Conservation (phyloP, 2,113 vertebrate genomes). For the Saguinus midas region DNA sequence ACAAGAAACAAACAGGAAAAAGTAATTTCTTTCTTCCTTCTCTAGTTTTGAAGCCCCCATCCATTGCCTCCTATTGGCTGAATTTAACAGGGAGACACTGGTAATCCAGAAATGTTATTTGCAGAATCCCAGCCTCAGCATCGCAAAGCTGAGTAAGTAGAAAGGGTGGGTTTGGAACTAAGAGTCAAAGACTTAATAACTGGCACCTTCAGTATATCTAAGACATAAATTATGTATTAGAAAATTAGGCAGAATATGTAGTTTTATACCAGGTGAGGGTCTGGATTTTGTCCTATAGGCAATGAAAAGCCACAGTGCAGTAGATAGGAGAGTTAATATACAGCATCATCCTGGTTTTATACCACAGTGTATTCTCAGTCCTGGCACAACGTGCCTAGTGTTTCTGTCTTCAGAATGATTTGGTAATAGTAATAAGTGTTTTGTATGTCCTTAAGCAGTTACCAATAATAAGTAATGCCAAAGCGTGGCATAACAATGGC, state of each 20-base stretch:
- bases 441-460: not conserved
- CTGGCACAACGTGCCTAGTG: not conserved
- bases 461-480: not conserved
- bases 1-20: not conserved
- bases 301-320: not conserved
- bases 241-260: not conserved
- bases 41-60: not conserved
- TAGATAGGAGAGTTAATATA: not conserved
- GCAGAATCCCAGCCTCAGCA: not conserved
- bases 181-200: not conserved
- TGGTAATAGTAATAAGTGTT: not conserved
- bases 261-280: not conserved
- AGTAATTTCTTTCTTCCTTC: not conserved
- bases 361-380: not conserved
- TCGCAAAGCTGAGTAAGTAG: not conserved
- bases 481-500: not conserved
- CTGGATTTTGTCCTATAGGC: not conserved
- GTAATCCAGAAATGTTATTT: not conserved
- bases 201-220: not conserved
- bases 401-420: conserved; percentile 33
- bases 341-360: not conserved
- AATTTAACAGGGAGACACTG: not conserved
- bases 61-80: not conserved
- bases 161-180: not conserved
- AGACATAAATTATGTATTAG: not conserved